Conservation (phyloP, 2,888 invertebrate genomes). For the Drosophila anceps region DNA sequence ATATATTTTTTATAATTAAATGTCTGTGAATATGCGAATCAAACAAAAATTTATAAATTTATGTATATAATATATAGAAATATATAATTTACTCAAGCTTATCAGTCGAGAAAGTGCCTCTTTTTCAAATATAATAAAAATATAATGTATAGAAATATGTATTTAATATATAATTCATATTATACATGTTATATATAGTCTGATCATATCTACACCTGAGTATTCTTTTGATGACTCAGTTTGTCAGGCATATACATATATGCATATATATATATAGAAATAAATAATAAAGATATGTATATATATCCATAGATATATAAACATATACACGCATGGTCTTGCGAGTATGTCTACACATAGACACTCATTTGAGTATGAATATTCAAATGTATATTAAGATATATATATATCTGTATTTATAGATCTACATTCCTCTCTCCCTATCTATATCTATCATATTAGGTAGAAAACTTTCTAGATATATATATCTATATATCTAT, state of each 20-base stretch:
- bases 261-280: background rate
- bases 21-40: background rate
- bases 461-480: no score
- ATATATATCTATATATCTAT: background rate
- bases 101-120: conserved; percentile 41
- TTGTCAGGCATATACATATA: background rate
- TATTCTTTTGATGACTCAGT: conserved; percentile 41
- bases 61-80: background rate
- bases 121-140: conserved; percentile 13
- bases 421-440: no score
- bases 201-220: background rate
- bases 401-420: no score
- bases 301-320: background rate
- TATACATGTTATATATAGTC: conserved; percentile 19
- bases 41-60: conserved; percentile 1
- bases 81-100: conserved; percentile 18
- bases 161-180: background rate
- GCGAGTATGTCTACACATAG: no score
- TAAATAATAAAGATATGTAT: background rate
- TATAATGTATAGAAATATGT: conserved; percentile 2
- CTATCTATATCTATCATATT: no score
- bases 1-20: no score
- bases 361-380: no score
- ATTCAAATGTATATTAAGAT: no score
- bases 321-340: no score